A percentile compares a stretch with the other conserved stretches of the same genome.
Evolutionary conservation across 2,888 invertebrate species (phyloP).

Genomic region (Yponomeuta cagnagella): DNA sequence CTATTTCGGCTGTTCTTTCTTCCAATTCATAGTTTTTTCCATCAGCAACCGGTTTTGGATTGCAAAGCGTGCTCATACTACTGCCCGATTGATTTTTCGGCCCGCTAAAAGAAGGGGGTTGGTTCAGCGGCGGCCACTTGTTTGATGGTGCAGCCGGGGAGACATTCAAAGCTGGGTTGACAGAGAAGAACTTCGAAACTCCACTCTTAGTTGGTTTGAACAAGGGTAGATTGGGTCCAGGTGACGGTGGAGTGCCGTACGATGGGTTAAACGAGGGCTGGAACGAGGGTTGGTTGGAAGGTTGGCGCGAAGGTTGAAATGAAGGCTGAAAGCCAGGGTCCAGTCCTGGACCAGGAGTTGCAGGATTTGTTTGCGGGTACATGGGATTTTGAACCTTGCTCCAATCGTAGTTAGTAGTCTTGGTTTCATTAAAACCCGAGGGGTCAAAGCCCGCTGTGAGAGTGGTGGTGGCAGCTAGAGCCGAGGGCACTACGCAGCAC

Average conservation of each 20-base stretch:
- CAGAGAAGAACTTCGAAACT: neutral
- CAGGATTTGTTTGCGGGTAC: neutral
- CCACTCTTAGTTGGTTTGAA: neutral
- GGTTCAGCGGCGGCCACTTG: neutral
- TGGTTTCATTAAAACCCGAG: neutral
- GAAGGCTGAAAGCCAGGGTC: neutral
- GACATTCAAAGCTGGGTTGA: neutral
- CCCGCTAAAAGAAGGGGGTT: neutral
- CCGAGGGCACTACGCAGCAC: neutral
- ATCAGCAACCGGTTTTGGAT: neutral
- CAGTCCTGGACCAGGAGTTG: neutral
- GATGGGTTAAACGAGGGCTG: neutral
- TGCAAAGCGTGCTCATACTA: neutral
- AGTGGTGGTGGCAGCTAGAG: neutral
- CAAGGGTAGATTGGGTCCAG: neutral
- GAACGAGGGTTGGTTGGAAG: neutral
- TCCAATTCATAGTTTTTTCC: neutral
- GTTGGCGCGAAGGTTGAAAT: neutral
- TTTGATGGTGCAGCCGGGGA: neutral
- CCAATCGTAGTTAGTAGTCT: neutral
- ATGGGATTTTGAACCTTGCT: neutral
- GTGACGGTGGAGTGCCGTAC: neutral
- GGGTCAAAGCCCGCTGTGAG: neutral
- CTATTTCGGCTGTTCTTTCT: neutral
- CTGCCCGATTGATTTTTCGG: neutral